These are phyloP conservation scores for Pomatorhinus ruficollis DNA, from an alignment of 2,113 vertebrate genomes.

Conservation along the genomic window DNA sequence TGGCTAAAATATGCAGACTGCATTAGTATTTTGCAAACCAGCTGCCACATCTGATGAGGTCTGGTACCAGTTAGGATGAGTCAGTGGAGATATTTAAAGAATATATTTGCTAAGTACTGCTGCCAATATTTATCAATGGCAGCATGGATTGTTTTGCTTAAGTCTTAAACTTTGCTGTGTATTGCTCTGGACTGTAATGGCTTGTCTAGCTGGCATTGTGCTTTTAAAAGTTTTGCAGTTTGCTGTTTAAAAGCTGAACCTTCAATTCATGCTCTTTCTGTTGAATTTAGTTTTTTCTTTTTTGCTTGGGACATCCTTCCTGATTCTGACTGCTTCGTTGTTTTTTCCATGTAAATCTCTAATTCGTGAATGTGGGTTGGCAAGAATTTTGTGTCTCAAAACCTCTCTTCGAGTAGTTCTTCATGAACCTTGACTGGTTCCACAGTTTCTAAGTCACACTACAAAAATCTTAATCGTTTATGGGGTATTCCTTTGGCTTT, in stretches of 20 bases:
- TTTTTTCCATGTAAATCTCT: not conserved
- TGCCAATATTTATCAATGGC: not conserved
- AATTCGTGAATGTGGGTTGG: rapidly evolving
- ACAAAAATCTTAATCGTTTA: not conserved
- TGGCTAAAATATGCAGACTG: not conserved
- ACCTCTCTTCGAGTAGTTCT: not conserved
- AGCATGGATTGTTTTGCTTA: not conserved
- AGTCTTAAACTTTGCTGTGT: not conserved
- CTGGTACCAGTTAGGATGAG: not conserved
- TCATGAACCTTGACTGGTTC: not conserved
- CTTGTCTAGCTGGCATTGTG: not conserved
- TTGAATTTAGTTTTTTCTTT: not conserved
- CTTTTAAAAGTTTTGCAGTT: not conserved
- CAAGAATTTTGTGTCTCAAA: not conserved
- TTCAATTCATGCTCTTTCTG: not conserved
- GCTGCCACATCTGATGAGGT: not conserved
- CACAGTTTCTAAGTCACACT: not conserved
- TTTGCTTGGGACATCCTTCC: not conserved
- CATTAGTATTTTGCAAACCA: not conserved
- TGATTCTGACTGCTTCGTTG: not conserved
- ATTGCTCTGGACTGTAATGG: not conserved
- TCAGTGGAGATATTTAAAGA: not conserved
- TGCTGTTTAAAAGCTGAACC: not conserved
- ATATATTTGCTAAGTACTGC: not conserved
- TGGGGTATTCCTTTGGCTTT: not conserved